A percentile compares a stretch with the other conserved stretches of the same genome.
These are phyloP conservation scores for Gymnosoma rotundatum DNA, from an alignment of 2,888 invertebrate species.

Conservation along the genomic window DNA sequence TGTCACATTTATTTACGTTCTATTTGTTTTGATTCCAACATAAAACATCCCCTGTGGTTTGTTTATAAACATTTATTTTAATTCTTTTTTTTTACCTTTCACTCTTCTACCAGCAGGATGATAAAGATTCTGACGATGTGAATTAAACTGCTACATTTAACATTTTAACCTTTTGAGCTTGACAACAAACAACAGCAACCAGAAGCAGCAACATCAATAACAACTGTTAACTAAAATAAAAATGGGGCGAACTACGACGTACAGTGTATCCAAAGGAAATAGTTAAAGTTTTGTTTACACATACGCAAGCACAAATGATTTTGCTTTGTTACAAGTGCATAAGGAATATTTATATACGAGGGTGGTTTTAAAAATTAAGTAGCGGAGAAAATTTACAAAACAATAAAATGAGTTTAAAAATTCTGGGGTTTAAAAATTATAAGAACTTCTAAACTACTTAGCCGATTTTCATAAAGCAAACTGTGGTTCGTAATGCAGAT, in stretches of 20 bases:
- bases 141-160: conserved; percentile 65
- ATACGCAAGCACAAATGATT: conserved; percentile 19
- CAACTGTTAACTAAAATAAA: conserved; percentile 39
- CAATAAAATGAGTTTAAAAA: no score
- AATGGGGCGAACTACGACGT: conserved; percentile 29
- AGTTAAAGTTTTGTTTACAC: conserved; percentile 11
- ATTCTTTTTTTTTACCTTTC: background rate
- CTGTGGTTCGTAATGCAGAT: no score
- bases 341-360: conserved; percentile 4
- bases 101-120: background rate
- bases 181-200: conserved; percentile 23
- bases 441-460: no score
- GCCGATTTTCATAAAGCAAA: no score
- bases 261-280: conserved; percentile 1
- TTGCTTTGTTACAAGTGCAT: background rate
- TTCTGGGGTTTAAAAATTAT: background rate
- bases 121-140: conserved; percentile 31
- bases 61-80: conserved; percentile 22
- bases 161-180: conserved; percentile 66
- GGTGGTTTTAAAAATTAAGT: background rate
- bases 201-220: conserved; percentile 28
- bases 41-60: conserved; percentile 48
- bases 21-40: conserved; percentile 44
- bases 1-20: conserved; percentile 27
- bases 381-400: no score